Evolutionary conservation across 2,888 invertebrate genomes (phyloP).

Genomic region (Stenotaenia linearis): DNA sequence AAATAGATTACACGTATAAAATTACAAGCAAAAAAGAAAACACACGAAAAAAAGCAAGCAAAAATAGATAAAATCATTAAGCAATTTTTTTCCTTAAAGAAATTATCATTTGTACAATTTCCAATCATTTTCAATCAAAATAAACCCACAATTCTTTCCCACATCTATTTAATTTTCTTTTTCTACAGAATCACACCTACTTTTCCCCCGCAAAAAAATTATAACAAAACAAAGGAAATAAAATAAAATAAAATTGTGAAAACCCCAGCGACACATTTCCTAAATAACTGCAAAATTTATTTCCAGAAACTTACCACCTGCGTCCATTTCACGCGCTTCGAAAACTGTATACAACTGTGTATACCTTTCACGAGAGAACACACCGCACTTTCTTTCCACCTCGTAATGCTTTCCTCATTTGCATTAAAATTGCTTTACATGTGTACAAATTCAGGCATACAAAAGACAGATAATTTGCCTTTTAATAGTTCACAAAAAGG

Average conservation of each 20-base stretch:
- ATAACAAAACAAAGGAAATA: background rate
- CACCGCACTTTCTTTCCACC: background rate
- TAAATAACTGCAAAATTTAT: slow-evolving; percentile 9
- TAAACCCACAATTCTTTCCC: background rate
- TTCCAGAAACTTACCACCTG: slow-evolving; percentile 26
- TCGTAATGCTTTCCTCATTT: background rate
- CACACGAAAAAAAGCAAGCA: background rate
- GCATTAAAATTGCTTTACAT: background rate
- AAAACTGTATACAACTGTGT: background rate
- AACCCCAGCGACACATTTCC: background rate
- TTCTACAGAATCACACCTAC: too few relatives aligned
- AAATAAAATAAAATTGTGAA: background rate
- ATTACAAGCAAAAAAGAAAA: background rate
- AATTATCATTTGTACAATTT: too few relatives aligned
- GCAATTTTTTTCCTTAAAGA: too few relatives aligned
- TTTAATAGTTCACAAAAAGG: background rate
- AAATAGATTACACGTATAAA: background rate
- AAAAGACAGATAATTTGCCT: background rate
- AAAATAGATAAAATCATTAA: background rate
- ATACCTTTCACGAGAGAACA: background rate
- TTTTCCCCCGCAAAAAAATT: background rate
- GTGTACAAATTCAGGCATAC: background rate
- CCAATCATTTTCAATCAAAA: background rate
- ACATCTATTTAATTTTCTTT: background rate
- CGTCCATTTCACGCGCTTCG: background rate